phyloP scores from a whole-genome alignment of 1,140 invertebrate species.

The Heliconius congener region DNA sequence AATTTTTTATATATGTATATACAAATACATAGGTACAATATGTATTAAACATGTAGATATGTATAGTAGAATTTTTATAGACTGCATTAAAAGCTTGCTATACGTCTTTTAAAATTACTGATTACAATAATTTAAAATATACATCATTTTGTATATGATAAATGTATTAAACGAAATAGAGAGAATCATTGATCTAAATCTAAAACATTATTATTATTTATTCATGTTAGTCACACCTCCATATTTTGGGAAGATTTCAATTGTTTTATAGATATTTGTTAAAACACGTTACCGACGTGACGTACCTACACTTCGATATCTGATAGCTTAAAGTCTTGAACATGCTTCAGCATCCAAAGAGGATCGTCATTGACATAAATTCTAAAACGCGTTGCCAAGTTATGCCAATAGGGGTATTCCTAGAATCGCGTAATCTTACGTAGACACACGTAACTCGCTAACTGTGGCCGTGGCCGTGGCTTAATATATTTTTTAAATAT shows the following conservation, averaged over 20 bases:
- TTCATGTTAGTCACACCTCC: background rate
- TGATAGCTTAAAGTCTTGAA: conserved; percentile 21
- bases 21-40: too few relatives aligned
- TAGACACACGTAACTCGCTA: conserved; percentile 33
- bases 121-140: background rate
- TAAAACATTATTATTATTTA: background rate
- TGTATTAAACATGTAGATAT: too few relatives aligned
- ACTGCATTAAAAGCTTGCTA: too few relatives aligned
- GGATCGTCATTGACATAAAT: conserved; percentile 31
- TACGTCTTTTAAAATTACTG: background rate
- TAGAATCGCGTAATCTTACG: conserved; percentile 47
- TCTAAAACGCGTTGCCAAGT: conserved; percentile 38
- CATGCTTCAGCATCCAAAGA: background rate
- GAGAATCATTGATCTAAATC: background rate
- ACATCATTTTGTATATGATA: background rate
- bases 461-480: conserved; percentile 30
- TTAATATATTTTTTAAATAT: conserved; percentile 15
- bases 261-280: background rate
- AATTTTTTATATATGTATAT: too few relatives aligned
- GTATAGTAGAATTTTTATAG: too few relatives aligned
- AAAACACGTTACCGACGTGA: background rate
- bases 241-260: background rate
- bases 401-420: conserved; percentile 44
- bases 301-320: conserved; percentile 23
- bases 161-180: background rate